phyloP scores from a whole-genome alignment of 2,888 invertebrate genomes.

The Oxytorus armatus region DNA sequence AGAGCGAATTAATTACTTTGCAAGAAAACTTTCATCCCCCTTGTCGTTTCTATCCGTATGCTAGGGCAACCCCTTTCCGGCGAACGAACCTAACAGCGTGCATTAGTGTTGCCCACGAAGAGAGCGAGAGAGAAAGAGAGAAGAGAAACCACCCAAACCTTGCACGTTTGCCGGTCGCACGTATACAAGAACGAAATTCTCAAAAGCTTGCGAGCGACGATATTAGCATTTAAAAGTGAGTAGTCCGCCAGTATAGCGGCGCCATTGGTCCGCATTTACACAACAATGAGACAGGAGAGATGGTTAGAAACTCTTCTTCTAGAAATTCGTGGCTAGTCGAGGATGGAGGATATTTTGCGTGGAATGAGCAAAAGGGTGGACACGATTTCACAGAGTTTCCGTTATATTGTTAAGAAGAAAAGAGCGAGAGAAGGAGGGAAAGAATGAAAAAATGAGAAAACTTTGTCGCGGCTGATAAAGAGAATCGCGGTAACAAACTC shows the following conservation, averaged over 20 bases:
- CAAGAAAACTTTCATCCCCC: slow-evolving; percentile 58
- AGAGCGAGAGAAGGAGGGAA: slow-evolving; percentile 6
- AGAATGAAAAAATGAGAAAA: slow-evolving; percentile 57
- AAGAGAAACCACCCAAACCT: neutral
- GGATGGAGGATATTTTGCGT: slow-evolving; percentile 65
- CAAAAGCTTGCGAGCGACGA: slow-evolving; percentile 78
- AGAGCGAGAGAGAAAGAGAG: neutral
- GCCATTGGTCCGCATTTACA: slow-evolving; percentile 84
- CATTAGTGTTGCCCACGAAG: slow-evolving; percentile 25
- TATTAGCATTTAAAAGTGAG: slow-evolving; percentile 83
- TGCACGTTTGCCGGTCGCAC: slow-evolving; percentile 8
- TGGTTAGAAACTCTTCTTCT: slow-evolving; percentile 82
- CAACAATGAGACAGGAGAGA: slow-evolving; percentile 80
- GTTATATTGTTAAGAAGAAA: slow-evolving; percentile 49
- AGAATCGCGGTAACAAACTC: slow-evolving; percentile 46
- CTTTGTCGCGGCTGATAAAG: slow-evolving; percentile 18
- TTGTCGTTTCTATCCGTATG: slow-evolving; percentile 48
- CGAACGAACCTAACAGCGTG: slow-evolving; percentile 24
- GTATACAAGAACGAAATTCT: slow-evolving; percentile 75
- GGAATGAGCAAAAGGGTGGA: slow-evolving; percentile 59
- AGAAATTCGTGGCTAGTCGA: slow-evolving; percentile 66
- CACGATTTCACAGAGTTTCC: slow-evolving; percentile 53
- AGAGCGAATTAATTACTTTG: slow-evolving; percentile 59
- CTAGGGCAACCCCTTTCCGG: slow-evolving; percentile 65
- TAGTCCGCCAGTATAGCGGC: slow-evolving; percentile 80